Percentiles rank a stretch among this genome's conserved stretches.
phyloP scores from a whole-genome alignment of 2,113 vertebrate genomes.

The Eptesicus fuscus region DNA sequence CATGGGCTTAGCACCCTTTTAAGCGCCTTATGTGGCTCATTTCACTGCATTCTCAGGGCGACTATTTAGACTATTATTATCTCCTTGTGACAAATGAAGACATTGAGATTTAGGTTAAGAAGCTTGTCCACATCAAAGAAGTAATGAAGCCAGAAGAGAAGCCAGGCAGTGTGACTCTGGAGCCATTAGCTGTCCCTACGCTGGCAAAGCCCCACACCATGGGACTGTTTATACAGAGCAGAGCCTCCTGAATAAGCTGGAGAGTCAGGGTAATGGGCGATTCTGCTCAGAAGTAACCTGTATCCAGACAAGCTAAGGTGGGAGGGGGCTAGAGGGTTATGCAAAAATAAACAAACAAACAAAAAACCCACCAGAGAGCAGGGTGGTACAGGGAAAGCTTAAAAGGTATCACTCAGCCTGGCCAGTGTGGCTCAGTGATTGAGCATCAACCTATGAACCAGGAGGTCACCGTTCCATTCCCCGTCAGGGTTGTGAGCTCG shows the following conservation, averaged over 20 bases:
- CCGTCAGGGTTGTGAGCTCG: too few relatives aligned
- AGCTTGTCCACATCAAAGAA: constrained; percentile 4
- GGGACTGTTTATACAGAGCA: not conserved
- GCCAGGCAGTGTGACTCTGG: not conserved
- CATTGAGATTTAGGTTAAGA: not conserved
- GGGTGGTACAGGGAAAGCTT: not conserved
- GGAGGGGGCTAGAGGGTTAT: not conserved
- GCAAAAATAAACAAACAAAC: not conserved
- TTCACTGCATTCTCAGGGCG: not conserved
- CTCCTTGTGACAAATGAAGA: not conserved
- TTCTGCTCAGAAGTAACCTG: not conserved
- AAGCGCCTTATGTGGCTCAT: not conserved
- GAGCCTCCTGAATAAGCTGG: not conserved
- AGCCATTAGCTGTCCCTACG: not conserved
- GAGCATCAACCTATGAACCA: too few relatives aligned
- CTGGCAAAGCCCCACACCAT: rapidly evolving
- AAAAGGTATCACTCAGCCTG: not conserved
- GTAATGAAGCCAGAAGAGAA: not conserved
- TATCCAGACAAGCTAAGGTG: not conserved
- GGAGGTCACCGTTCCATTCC: too few relatives aligned
- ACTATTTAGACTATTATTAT: not conserved
- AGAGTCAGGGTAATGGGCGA: rapidly evolving
- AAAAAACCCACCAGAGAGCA: not conserved
- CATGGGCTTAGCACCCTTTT: not conserved
- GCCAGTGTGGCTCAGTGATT: too few relatives aligned